Percentiles rank a stretch among this genome's conserved stretches.
Evolutionary conservation across 1,140 invertebrate genomes (phyloP).

Genomic region (Andrena cerasifolii): DNA sequence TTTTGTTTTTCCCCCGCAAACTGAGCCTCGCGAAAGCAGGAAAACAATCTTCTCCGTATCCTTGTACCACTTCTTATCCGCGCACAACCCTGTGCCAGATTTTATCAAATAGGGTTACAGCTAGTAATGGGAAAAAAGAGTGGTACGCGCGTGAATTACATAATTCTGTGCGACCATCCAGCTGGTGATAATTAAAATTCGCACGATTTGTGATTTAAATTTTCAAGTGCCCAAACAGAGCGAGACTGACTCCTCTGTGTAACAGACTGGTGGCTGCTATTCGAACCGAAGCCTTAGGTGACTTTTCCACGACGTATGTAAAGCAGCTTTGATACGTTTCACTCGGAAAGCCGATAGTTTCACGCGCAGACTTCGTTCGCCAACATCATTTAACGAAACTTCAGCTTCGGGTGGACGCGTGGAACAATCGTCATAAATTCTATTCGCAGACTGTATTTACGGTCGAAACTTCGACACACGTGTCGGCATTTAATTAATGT

Average conservation of each 20-base stretch:
- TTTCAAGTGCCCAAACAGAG: neutral
- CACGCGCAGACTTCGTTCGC: slow-evolving; percentile 42
- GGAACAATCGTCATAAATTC: slow-evolving; percentile 4
- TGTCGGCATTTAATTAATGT: slow-evolving; percentile 39
- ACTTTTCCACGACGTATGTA: slow-evolving; percentile 24
- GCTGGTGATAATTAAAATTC: neutral
- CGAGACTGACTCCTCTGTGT: neutral
- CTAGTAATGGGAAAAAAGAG: neutral
- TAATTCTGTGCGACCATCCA: neutral
- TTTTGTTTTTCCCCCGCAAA: neutral
- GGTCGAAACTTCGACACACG: neutral
- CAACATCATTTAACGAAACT: slow-evolving; percentile 43
- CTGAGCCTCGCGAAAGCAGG: neutral
- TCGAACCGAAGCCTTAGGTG: slow-evolving; percentile 32
- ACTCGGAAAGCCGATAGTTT: slow-evolving; percentile 52
- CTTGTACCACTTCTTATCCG: slow-evolving; percentile 34
- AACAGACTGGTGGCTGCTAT: neutral
- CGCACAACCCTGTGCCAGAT: slow-evolving; percentile 39
- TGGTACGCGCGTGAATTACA: neutral
- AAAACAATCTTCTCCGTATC: slow-evolving; percentile 4
- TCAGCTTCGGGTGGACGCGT: neutral
- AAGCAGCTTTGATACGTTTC: slow-evolving; percentile 42
- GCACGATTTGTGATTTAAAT: neutral
- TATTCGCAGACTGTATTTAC: neutral
- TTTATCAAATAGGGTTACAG: slow-evolving; percentile 1